Conservation (phyloP, 2,888 invertebrate genomes). For the Pecten maximus region DNA sequence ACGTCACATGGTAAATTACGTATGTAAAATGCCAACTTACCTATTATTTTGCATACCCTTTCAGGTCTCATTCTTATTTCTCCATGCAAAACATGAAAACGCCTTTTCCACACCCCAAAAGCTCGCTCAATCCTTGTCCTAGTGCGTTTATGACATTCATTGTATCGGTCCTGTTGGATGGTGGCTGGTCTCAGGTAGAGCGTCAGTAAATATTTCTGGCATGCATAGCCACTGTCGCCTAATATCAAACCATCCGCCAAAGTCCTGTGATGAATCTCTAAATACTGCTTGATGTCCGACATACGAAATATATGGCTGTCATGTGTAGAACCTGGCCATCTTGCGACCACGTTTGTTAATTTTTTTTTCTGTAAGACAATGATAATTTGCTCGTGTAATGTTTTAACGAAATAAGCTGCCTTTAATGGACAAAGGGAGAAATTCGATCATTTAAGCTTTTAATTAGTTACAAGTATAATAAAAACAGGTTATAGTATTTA, state of each 20-base stretch:
- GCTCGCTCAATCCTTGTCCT: constrained; percentile 17
- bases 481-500: no score
- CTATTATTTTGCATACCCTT: constrained; percentile 31
- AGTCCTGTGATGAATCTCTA: not conserved
- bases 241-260: constrained; percentile 35
- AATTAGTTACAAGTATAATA: no score
- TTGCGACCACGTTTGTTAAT: not conserved
- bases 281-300: not conserved
- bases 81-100: constrained; percentile 13
- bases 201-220: constrained; percentile 4
- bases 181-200: constrained; percentile 15
- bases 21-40: no score
- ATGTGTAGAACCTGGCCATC: constrained; percentile 26
- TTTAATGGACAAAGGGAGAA: no score
- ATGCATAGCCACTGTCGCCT: constrained; percentile 39
- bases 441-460: no score
- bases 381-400: no score
- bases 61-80: constrained; percentile 34
- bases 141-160: constrained; percentile 6
- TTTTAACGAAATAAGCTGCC: no score
- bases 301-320: constrained; percentile 2
- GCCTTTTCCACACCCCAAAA: constrained; percentile 30
- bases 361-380: no score
- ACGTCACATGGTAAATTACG: no score
- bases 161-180: not conserved